Base-by-base conservation (phyloP, 2,113 vertebrate genomes). In the Stegostoma tigrinum region DNA sequence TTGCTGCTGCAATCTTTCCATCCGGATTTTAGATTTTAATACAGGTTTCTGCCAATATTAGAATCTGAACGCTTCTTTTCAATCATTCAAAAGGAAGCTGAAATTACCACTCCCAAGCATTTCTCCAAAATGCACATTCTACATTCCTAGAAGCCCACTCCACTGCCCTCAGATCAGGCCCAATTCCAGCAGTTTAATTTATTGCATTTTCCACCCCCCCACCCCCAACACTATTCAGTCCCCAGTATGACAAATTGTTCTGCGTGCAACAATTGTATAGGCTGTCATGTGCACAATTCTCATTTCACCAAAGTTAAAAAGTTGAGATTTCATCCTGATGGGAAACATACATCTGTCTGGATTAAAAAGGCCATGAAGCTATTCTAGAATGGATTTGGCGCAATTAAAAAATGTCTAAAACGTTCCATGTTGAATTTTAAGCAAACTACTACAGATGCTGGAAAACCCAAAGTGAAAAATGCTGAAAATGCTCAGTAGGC, bases 111-210 rank as follows among this genome's bases (percentile, higher is more conserved):
- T 95, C 94, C 94, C 94, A 95, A 30, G 45, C 66, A 48, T 72
- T 95, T 14, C 68, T 52, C 12, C 30, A 48, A 72, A 95, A 48
- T 19, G 42, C 68, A 66, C 61, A 93, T 72, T 95, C 68, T 75
- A 72, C 42, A 95, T 95, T 95, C 94, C 94, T 42, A 2, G 94
- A 68, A 95, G 42, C 94, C 67, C 94, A 95, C 94, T 75, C 68
- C 42, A 34, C 94, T 34, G 45, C 94, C 68, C 48, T 72, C 68
- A 72, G 27, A 95, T 27, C 15, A 52, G 94, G 67, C 67, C 94
- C 42, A 48, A 23, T 14, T 70, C 45, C 66, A 95, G 38, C 45
- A 23, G 70, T 24, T 72, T 52, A 48, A 7, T 27, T 95, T 95
- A 72, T 38, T 94, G 68, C 23, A n/a, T n/a, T n/a, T n/a, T n/a